Conservation (phyloP, 2,888 invertebrate species). For the Cancer borealis region DNA sequence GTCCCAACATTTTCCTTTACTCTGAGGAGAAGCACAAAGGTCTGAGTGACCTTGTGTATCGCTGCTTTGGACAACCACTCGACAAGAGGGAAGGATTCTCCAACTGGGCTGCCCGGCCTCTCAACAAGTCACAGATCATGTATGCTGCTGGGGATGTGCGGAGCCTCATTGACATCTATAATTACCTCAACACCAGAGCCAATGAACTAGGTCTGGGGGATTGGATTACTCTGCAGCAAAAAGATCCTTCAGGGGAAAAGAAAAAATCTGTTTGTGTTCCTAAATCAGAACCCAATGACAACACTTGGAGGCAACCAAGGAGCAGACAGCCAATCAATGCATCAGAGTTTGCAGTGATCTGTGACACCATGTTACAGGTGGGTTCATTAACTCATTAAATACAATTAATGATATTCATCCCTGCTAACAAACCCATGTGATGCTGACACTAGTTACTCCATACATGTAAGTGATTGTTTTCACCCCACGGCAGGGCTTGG, state of each 20-base stretch:
- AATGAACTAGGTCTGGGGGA: conserved; percentile 52
- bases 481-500: conserved; percentile 81
- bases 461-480: background rate
- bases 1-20: conserved; percentile 64
- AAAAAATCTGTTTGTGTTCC: background rate
- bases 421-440: background rate
- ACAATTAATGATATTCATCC: background rate
- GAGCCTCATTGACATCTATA: conserved; percentile 90
- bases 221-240: conserved; percentile 60
- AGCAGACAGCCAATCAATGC: conserved; percentile 61
- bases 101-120: conserved; percentile 92
- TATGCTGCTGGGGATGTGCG: conserved; percentile 89
- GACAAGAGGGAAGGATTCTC: conserved; percentile 95
- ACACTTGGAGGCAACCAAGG: background rate
- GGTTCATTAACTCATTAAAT: background rate
- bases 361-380: conserved; percentile 75
- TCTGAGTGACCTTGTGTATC: conserved; percentile 87
- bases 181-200: conserved; percentile 58
- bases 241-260: conserved; percentile 24
- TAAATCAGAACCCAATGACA: background rate
- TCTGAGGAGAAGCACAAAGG: conserved; percentile 80
- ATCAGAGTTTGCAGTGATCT: conserved; percentile 60
- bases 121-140: conserved; percentile 85
- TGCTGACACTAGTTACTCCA: background rate
- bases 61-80: conserved; percentile 88